Conservation (phyloP, 2,113 vertebrate genomes). For the Abramis brama region DNA sequence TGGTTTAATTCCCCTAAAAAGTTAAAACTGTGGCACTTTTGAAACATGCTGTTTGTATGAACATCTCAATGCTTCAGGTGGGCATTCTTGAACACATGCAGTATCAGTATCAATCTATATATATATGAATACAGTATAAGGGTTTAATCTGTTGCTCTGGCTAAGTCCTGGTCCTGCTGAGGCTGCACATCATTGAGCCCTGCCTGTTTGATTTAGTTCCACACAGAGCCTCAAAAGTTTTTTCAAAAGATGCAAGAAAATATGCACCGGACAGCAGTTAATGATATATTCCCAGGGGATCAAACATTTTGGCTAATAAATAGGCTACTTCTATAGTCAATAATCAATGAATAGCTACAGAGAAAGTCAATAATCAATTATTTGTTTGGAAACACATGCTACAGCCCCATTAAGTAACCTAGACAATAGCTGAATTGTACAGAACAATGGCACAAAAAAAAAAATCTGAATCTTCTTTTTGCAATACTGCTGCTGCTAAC, state of each 20-base stretch:
- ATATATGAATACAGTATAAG: no score
- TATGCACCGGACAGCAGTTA: not conserved
- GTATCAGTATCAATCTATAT: no score
- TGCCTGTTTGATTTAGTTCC: no score
- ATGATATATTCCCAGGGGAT: not conserved
- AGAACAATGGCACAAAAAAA: not conserved
- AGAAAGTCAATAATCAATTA: not conserved
- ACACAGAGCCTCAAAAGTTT: no score
- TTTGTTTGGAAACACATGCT: not conserved
- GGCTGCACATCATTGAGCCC: no score
- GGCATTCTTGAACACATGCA: no score
- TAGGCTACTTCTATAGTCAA: not conserved
- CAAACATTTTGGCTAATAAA: conserved; percentile 1
- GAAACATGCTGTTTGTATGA: no score
- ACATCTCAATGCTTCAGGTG: no score
- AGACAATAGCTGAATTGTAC: not conserved
- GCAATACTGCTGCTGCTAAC: not conserved
- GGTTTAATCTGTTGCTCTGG: no score
- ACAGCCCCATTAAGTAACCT: not conserved
- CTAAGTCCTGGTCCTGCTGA: no score
- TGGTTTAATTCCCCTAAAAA: no score
- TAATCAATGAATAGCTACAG: not conserved
- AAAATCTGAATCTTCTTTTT: not conserved
- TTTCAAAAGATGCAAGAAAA: not conserved
- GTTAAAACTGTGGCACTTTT: no score